phyloP scores from a whole-genome alignment of 1,140 invertebrate genomes.

The Lordiphosa mommai region DNA sequence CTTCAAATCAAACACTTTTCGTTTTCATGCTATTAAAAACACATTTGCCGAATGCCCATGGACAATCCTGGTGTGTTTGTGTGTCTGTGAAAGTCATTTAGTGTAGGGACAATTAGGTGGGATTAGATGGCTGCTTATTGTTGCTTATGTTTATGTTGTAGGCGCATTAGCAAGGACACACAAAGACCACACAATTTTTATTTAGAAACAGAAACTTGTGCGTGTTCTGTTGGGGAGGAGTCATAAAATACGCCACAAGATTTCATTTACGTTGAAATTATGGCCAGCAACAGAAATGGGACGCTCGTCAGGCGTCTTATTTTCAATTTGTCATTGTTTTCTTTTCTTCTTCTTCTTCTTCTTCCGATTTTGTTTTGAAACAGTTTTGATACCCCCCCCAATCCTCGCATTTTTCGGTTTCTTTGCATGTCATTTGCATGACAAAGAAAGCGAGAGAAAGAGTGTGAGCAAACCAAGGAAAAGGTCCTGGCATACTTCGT shows the following conservation, averaged over 20 bases:
- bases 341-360: neutral
- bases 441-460: neutral
- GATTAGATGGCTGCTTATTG: conserved; percentile 40
- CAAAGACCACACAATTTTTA: conserved; percentile 22
- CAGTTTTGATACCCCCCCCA: too few species aligned
- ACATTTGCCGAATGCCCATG: conserved; percentile 40
- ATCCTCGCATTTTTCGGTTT: too few species aligned
- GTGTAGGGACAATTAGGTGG: conserved; percentile 45
- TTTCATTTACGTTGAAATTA: conserved; percentile 38
- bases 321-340: conserved; percentile 57
- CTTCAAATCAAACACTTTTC: conserved; percentile 62
- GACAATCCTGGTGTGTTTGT: conserved; percentile 5
- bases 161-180: conserved; percentile 44
- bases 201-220: conserved; percentile 26
- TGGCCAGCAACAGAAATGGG: conserved; percentile 1
- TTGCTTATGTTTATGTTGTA: conserved; percentile 57
- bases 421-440: conserved; percentile 1
- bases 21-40: conserved; percentile 54
- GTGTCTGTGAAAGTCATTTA: conserved; percentile 1
- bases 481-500: conserved; percentile 20
- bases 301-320: conserved; percentile 14
- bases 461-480: neutral
- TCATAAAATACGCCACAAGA: conserved; percentile 22
- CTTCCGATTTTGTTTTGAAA: neutral
- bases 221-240: conserved; percentile 14